phyloP scores from a whole-genome alignment of 2,113 vertebrate genomes.

The Periophthalmodon schlosseri region DNA sequence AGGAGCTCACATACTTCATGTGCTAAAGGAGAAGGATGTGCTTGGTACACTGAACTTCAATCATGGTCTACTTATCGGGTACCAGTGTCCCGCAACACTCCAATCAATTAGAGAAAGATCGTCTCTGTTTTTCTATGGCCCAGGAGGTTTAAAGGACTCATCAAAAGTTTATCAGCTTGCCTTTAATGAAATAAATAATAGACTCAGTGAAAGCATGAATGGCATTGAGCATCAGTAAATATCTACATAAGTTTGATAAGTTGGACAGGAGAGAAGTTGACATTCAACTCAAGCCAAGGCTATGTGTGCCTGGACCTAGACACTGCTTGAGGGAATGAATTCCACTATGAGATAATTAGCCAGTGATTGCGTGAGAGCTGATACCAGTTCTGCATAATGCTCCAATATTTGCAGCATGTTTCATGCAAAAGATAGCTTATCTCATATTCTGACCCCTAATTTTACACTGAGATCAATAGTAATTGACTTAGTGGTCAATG shows the following conservation, averaged over 20 bases:
- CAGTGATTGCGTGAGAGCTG: slow-evolving; percentile 55
- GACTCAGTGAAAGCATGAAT: slow-evolving; percentile 22
- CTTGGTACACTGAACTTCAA: slow-evolving; percentile 46
- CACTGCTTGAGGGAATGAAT: slow-evolving; percentile 54
- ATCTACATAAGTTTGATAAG: not conserved
- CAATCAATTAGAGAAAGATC: slow-evolving; percentile 58
- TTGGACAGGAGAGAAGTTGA: slow-evolving; percentile 39
- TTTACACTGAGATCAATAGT: slow-evolving; percentile 66
- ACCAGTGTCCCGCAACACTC: slow-evolving; percentile 48
- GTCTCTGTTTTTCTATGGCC: slow-evolving; percentile 47
- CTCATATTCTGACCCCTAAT: slow-evolving; percentile 50
- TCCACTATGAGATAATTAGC: slow-evolving; percentile 63
- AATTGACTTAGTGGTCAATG: slow-evolving; percentile 67
- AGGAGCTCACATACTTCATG: slow-evolving; percentile 45
- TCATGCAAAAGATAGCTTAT: slow-evolving; percentile 56
- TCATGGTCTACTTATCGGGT: slow-evolving; percentile 56
- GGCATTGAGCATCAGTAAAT: slow-evolving; percentile 31
- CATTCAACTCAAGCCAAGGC: slow-evolving; percentile 49
- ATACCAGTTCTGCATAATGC: slow-evolving; percentile 55
- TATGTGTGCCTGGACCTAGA: slow-evolving; percentile 42
- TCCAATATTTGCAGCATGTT: slow-evolving; percentile 56
- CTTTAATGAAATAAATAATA: slow-evolving; percentile 5
- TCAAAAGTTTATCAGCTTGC: slow-evolving; percentile 23
- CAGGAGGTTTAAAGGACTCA: slow-evolving; percentile 35
- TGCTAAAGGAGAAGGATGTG: slow-evolving; percentile 27